Evolutionary conservation across 1,140 invertebrate species (phyloP).

Genomic region (Orchestia grillus): DNA sequence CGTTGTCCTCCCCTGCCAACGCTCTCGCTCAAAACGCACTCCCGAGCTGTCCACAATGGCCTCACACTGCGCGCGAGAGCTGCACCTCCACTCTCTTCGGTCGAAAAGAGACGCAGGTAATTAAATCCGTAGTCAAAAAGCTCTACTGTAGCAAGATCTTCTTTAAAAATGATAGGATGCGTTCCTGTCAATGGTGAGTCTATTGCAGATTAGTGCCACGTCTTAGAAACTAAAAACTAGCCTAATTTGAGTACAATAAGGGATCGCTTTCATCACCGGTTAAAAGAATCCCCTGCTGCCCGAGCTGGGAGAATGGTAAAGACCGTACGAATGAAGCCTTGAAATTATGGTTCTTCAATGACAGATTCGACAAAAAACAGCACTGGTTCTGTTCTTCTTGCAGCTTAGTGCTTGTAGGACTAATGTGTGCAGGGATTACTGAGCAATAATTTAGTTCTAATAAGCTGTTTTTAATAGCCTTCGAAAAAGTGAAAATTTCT

Average conservation of each 20-base stretch:
- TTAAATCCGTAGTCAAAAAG: not conserved
- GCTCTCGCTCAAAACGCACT: not conserved
- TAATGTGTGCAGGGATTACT: not conserved
- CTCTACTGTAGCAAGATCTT: not conserved
- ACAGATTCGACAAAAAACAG: not conserved
- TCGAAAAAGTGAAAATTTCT: not conserved
- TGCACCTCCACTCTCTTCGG: not conserved
- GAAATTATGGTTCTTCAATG: not conserved
- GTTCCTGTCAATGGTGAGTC: not conserved
- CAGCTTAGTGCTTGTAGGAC: not conserved
- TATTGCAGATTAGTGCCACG: not conserved
- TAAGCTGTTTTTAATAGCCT: too few species aligned
- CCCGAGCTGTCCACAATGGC: not conserved
- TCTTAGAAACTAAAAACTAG: not conserved
- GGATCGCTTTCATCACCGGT: not conserved
- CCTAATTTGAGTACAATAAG: not conserved
- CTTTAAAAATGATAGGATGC: not conserved
- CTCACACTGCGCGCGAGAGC: not conserved
- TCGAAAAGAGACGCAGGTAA: not conserved
- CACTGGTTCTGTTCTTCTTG: not conserved
- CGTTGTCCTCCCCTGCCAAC: not conserved
- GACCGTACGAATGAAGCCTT: not conserved
- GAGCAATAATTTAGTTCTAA: too few species aligned
- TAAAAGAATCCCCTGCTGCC: not conserved
- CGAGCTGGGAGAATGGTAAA: not conserved